Conservation (phyloP, 2,113 vertebrate genomes). For the Oryzias javanicus region DNA sequence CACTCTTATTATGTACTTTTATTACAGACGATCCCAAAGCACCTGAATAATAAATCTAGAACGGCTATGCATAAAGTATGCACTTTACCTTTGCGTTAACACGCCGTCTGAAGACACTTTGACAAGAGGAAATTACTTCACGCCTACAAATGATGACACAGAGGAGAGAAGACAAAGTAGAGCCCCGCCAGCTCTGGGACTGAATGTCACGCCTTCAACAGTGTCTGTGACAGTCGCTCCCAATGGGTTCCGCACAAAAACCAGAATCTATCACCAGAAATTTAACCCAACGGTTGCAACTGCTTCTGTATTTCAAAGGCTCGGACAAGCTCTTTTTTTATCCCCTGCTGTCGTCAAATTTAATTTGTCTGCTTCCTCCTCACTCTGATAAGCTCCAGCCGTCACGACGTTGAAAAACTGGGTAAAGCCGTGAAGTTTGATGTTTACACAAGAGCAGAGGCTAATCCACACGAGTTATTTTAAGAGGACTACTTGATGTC, state of each 20-base stretch:
- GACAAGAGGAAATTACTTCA: conserved; percentile 43
- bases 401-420: no score
- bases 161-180: conserved; percentile 35
- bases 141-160: conserved; percentile 38
- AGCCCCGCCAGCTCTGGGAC: conserved; percentile 33
- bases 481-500: no score
- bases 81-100: conserved; percentile 41
- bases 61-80: conserved; percentile 21
- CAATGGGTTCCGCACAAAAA: conserved; percentile 30
- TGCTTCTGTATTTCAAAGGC: conserved; percentile 9
- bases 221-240: conserved; percentile 43
- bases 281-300: conserved; percentile 5
- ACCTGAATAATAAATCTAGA: conserved; percentile 58
- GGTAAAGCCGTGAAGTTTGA: no score
- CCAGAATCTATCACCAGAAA: conserved; percentile 27
- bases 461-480: no score
- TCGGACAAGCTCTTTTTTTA: conserved; percentile 2
- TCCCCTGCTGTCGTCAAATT: neutral
- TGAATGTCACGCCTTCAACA: conserved; percentile 36
- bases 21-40: conserved; percentile 47
- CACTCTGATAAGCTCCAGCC: no score
- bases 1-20: conserved; percentile 43
- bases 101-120: conserved; percentile 33
- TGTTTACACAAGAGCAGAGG: no score
- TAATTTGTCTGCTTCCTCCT: neutral